Percentiles rank a stretch among this genome's conserved stretches.
These are phyloP conservation scores for Myotis myotis DNA, from an alignment of 2,797 vertebrate genomes.

Conservation along the genomic window DNA sequence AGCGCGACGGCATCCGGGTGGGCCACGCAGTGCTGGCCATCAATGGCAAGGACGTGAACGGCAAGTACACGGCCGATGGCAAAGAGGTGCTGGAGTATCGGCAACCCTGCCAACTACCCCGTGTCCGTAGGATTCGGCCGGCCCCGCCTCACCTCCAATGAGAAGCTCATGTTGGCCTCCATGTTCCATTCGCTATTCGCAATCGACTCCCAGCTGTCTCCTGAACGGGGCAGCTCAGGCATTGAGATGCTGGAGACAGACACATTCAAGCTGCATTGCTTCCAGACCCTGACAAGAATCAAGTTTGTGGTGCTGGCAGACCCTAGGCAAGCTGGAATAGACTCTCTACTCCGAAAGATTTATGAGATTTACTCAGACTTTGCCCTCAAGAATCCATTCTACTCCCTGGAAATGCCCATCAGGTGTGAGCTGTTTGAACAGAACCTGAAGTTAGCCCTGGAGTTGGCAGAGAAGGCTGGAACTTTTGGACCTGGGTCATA, in stretches of 20 bases:
- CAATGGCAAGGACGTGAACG: conserved; percentile 94
- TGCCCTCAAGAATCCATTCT: conserved; percentile 98
- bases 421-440: conserved; percentile 99
- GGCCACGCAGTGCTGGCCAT: conserved; percentile 96
- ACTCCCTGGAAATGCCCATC: conserved; percentile 99
- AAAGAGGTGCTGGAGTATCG: conserved; percentile 94
- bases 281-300: conserved; percentile 97
- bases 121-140: conserved; percentile 96
- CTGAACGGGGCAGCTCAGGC: conserved; percentile 96
- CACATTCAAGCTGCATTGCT: conserved; percentile 95
- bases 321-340: conserved; percentile 95
- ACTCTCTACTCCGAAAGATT: conserved; percentile 94
- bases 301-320: conserved; percentile 97
- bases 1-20: conserved; percentile 96
- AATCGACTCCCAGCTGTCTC: conserved; percentile 97
- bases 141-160: conserved; percentile 96
- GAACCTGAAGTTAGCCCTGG: conserved; percentile 94
- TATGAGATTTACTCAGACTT: conserved; percentile 99
- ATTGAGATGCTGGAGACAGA: conserved; percentile 99
- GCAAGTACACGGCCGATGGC: conserved; percentile 92
- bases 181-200: conserved; percentile 99
- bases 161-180: conserved; percentile 98
- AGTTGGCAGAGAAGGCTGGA: conserved; percentile 95
- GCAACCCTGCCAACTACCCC: conserved; percentile 91
- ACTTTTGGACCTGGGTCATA: conserved; percentile 95